Conservation (phyloP, 2,888 invertebrate genomes). For the Bedellia somnulentella region DNA sequence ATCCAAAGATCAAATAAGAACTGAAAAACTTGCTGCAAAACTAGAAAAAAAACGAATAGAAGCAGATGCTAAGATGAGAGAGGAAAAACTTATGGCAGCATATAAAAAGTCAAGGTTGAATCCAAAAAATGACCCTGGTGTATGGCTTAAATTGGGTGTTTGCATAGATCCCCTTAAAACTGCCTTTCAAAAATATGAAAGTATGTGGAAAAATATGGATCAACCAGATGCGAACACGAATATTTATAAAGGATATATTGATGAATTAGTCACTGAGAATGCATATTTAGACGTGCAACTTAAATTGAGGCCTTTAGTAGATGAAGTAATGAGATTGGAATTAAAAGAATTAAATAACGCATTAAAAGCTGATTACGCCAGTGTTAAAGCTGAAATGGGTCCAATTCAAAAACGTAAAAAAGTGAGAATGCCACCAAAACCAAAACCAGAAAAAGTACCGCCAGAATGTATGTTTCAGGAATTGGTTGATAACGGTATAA, state of each 20-base stretch:
- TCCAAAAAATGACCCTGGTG: conserved; percentile 43
- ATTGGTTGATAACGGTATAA: conserved; percentile 69
- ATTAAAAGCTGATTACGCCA: conserved; percentile 35
- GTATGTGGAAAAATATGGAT: conserved; percentile 36
- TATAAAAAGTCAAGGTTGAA: conserved; percentile 46
- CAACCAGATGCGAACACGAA: conserved; percentile 50
- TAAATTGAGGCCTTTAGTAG: conserved; percentile 69
- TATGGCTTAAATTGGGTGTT: conserved; percentile 25
- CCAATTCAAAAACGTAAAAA: conserved; percentile 34
- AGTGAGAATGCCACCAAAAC: conserved; percentile 40
- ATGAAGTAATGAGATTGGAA: conserved; percentile 66
- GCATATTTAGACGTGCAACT: conserved; percentile 66
- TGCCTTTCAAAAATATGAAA: conserved; percentile 31
- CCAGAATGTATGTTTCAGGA: conserved; percentile 71
- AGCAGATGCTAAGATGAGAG: conserved; percentile 26
- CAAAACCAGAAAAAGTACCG: conserved; percentile 65
- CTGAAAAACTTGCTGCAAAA: conserved; percentile 32
- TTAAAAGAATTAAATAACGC: conserved; percentile 54
- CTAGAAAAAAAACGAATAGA: conserved; percentile 39
- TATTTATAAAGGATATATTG: conserved; percentile 63
- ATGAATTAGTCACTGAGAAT: conserved; percentile 66
- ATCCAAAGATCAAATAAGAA: conserved; percentile 45
- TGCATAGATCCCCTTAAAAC: conserved; percentile 18
- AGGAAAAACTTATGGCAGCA: conserved; percentile 36
- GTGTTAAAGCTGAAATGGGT: conserved; percentile 15